Conservation (phyloP, 2,797 vertebrate species). For the Microctenopoma lineatum region DNA sequence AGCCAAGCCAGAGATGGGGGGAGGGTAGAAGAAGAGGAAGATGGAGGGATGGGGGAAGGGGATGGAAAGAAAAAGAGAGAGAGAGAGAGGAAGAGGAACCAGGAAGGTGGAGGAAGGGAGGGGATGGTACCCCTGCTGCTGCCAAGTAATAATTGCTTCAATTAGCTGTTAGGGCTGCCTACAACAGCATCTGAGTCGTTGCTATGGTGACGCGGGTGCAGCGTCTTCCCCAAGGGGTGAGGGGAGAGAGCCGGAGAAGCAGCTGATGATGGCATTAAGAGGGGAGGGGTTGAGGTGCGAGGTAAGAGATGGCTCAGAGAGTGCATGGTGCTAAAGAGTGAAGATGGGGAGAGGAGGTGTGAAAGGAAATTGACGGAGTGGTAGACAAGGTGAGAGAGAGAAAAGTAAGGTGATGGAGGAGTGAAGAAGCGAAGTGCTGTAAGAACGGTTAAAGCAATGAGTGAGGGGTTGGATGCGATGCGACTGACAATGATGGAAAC, state of each 20-base stretch:
- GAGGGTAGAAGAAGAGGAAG: slow-evolving; percentile 27
- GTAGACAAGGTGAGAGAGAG: slow-evolving; percentile 8
- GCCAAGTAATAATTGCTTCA: slow-evolving; percentile 78
- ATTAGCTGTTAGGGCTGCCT: slow-evolving; percentile 78
- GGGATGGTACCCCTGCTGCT: slow-evolving; percentile 61
- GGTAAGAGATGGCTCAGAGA: slow-evolving; percentile 6
- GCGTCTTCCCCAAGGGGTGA: slow-evolving; percentile 21
- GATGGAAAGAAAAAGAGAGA: slow-evolving; percentile 9
- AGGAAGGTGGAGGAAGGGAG: slow-evolving; percentile 20
- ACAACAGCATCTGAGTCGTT: slow-evolving; percentile 72
- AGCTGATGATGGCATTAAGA: slow-evolving; percentile 2
- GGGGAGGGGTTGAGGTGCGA: slow-evolving; percentile 19
- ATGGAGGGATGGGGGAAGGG: slow-evolving; percentile 36
- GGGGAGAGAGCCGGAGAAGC: slow-evolving; percentile 10
- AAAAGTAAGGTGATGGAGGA: slow-evolving; percentile 6
- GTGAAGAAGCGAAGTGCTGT: background rate
- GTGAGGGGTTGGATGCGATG: slow-evolving; percentile 8
- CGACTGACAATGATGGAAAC: slow-evolving; percentile 47
- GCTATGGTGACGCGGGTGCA: slow-evolving; percentile 59
- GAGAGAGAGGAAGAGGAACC: slow-evolving; percentile 21
- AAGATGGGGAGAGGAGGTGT: background rate
- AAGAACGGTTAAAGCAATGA: slow-evolving; percentile 6
- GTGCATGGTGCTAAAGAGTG: background rate
- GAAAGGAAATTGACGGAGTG: background rate
- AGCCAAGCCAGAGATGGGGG: slow-evolving; percentile 11